Evolutionary conservation across 2,113 vertebrate genomes (phyloP).

Genomic region (Rhinichthys klamathensis): DNA sequence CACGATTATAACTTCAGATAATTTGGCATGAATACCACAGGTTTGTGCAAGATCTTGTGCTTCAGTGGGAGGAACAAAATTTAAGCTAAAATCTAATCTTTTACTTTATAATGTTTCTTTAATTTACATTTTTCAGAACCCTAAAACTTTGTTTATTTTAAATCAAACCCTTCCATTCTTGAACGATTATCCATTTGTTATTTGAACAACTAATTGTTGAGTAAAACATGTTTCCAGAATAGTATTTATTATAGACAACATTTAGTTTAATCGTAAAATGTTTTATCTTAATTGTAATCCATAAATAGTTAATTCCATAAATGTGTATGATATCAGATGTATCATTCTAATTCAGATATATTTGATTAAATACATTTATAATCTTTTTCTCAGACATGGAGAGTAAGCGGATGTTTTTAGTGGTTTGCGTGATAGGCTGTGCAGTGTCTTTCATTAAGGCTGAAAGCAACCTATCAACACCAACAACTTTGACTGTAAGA

Average conservation of each 20-base stretch:
- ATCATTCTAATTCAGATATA: no score
- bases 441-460: neutral
- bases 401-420: neutral
- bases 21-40: no score
- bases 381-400: neutral
- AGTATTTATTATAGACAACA: neutral
- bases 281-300: neutral
- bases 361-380: no score
- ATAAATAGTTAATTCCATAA: neutral
- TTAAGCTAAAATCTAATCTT: no score
- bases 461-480: neutral
- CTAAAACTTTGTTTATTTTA: neutral
- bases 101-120: no score
- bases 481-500: neutral
- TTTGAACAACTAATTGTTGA: neutral
- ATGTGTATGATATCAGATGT: no score
- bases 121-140: no score
- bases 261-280: neutral
- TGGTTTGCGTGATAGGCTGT: neutral
- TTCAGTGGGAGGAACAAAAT: no score
- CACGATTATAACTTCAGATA: no score
- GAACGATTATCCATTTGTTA: neutral
- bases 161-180: neutral
- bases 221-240: neutral
- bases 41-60: no score